A percentile compares a stretch with the other conserved stretches of the same genome.
Evolutionary conservation across 2,797 vertebrate genomes (phyloP).

Genomic region (Pseudopleuronectes americanus): DNA sequence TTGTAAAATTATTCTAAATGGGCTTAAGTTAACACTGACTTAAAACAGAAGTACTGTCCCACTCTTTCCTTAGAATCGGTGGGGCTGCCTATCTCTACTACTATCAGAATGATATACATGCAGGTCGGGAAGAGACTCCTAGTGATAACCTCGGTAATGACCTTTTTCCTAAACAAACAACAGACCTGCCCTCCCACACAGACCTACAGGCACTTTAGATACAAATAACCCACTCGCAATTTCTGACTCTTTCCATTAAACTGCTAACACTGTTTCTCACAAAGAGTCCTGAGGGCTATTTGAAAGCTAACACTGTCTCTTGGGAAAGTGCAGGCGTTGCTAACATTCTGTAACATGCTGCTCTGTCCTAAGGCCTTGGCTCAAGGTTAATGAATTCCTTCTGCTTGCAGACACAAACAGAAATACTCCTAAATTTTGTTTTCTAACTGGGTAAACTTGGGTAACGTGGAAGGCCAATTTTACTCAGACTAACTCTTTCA

Average conservation of each 20-base stretch:
- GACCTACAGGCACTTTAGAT: slow-evolving; percentile 35
- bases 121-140: slow-evolving; percentile 17
- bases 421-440: slow-evolving; percentile 1
- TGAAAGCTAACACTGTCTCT: slow-evolving; percentile 41
- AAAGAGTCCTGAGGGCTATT: slow-evolving; percentile 49
- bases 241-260: slow-evolving; percentile 51
- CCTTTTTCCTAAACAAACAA: slow-evolving; percentile 31
- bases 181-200: slow-evolving; percentile 23
- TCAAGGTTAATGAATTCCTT: slow-evolving; percentile 68
- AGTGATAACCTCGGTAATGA: slow-evolving; percentile 38
- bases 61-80: slow-evolving; percentile 27
- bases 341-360: slow-evolving; percentile 55
- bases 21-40: slow-evolving; percentile 11
- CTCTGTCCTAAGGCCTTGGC: slow-evolving; percentile 51
- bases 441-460: background rate
- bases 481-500: background rate
- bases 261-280: slow-evolving; percentile 42
- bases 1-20: background rate
- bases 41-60: slow-evolving; percentile 7
- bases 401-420: slow-evolving; percentile 18
- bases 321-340: slow-evolving; percentile 27
- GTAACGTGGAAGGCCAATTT: background rate
- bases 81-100: slow-evolving; percentile 3
- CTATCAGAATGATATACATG: slow-evolving; percentile 4
- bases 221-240: slow-evolving; percentile 29